These are phyloP conservation scores for Mellilla xanthometata DNA, from an alignment of 2,888 invertebrate species.

Conservation along the genomic window DNA sequence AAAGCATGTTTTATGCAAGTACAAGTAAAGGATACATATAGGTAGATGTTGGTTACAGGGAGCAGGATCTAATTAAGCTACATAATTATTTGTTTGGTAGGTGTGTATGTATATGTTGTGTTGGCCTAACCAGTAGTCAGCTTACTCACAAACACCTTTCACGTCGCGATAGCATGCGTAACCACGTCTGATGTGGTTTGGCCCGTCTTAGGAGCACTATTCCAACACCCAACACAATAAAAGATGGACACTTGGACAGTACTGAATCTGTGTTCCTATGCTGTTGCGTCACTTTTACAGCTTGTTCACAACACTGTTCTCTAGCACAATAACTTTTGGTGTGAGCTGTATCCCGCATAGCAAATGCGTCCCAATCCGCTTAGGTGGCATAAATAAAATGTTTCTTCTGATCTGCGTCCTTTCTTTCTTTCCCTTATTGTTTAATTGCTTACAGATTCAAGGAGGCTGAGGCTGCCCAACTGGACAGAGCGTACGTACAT, in stretches of 20 bases:
- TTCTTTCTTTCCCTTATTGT: constrained; percentile 79
- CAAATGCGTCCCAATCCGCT: constrained; percentile 51
- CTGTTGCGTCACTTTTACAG: neutral
- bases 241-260: too few relatives aligned
- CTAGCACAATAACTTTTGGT: constrained; percentile 57
- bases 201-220: constrained; percentile 46
- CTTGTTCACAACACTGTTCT: neutral
- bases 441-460: constrained; percentile 91
- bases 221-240: too few relatives aligned
- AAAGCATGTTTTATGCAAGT: too few relatives aligned
- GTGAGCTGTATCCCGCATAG: constrained; percentile 61
- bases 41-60: constrained; percentile 33
- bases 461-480: constrained; percentile 90
- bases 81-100: constrained; percentile 40
- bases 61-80: constrained; percentile 59
- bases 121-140: constrained; percentile 68
- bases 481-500: constrained; percentile 92
- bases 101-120: constrained; percentile 57
- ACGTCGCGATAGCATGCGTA: constrained; percentile 63
- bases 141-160: constrained; percentile 68
- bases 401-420: constrained; percentile 59
- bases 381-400: constrained; percentile 59
- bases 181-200: constrained; percentile 40
- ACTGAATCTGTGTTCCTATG: too few relatives aligned
- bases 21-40: too few relatives aligned